Conservation (phyloP, 2,888 invertebrate species). For the Lutraria lutraria region DNA sequence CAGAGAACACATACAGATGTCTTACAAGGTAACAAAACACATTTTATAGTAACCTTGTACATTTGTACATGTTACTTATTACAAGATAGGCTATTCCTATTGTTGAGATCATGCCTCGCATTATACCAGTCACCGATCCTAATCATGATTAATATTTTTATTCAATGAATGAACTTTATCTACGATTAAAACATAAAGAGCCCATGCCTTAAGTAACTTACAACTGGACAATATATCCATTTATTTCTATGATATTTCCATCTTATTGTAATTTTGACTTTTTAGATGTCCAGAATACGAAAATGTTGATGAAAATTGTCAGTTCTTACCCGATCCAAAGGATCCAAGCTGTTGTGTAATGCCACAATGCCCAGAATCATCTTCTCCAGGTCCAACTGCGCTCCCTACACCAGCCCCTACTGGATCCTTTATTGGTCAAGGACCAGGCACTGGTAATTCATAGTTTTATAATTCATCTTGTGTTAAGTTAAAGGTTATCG, state of each 20-base stretch:
- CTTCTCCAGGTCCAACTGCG: slow-evolving; percentile 48
- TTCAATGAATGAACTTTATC: no score
- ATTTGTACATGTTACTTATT: background rate
- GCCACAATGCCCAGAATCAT: slow-evolving; percentile 66
- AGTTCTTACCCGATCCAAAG: slow-evolving; percentile 73
- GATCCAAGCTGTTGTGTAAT: slow-evolving; percentile 77
- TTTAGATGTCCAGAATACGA: slow-evolving; percentile 74
- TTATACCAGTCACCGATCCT: no score
- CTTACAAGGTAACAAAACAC: slow-evolving; percentile 65
- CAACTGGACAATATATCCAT: no score
- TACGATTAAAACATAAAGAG: no score
- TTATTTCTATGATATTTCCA: no score
- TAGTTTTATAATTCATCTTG: background rate
- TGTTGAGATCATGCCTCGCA: no score
- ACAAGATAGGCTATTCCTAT: no score
- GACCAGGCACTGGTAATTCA: slow-evolving; percentile 59
- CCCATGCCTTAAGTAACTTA: no score
- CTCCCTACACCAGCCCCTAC: slow-evolving; percentile 71
- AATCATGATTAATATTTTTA: no score
- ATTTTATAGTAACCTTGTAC: background rate
- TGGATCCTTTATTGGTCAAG: slow-evolving; percentile 68
- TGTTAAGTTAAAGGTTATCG: no score
- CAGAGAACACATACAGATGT: slow-evolving; percentile 71
- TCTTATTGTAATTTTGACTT: background rate
- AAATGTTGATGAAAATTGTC: slow-evolving; percentile 70